phyloP scores from a whole-genome alignment of 2,888 invertebrate genomes.

The Epinotia bilunana region DNA sequence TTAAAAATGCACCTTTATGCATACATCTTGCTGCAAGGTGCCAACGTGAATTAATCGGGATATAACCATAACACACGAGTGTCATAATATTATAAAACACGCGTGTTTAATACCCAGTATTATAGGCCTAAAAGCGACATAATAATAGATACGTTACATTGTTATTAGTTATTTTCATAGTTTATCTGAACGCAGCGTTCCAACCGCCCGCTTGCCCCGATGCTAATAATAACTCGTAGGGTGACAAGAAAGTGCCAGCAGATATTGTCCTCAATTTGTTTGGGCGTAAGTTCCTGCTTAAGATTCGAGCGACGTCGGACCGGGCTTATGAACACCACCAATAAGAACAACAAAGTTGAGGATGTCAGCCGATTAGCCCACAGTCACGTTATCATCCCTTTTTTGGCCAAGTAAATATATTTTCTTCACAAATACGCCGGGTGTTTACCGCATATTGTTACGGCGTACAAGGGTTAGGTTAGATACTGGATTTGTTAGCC shows the following conservation, averaged over 20 bases:
- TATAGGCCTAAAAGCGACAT: no score
- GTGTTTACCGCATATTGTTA: conserved; percentile 29
- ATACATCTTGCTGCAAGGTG: no score
- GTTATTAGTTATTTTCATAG: no score
- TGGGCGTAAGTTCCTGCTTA: conserved; percentile 72
- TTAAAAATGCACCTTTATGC: no score
- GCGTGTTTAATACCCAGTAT: no score
- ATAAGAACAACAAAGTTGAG: conserved; percentile 81
- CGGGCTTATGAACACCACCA: conserved; percentile 76
- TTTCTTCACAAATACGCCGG: conserved; percentile 53
- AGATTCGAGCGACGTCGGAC: conserved; percentile 72
- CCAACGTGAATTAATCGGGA: no score
- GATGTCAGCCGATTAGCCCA: conserved; percentile 77
- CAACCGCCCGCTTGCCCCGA: conserved; percentile 55
- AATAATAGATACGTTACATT: no score
- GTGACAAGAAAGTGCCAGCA: conserved; percentile 75
- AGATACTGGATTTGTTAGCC: conserved; percentile 4
- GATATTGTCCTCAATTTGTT: conserved; percentile 82
- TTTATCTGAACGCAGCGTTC: conserved; percentile 44
- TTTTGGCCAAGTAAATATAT: conserved; percentile 66
- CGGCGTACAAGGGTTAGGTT: not conserved
- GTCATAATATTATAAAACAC: no score
- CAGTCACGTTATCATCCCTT: conserved; percentile 71
- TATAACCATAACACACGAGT: no score
- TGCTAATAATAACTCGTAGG: conserved; percentile 73